Conservation (phyloP, 1,140 invertebrate genomes). For the Drosophila albomicans region DNA sequence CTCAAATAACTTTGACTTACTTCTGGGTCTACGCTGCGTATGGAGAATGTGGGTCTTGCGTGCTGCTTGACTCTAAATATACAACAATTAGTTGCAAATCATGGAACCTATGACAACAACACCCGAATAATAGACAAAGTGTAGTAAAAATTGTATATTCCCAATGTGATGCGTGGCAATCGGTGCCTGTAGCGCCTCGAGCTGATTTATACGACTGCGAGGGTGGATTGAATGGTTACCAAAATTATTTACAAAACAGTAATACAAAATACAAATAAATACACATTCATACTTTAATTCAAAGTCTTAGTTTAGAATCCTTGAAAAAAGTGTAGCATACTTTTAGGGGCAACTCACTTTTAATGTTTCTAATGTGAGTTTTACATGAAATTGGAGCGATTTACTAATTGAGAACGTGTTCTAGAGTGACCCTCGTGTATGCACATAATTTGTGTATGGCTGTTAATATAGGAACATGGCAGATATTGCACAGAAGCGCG, state of each 20-base stretch:
- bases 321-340: background rate
- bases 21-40: constrained; percentile 61
- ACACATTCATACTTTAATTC: no score
- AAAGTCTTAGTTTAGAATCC: background rate
- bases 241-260: background rate
- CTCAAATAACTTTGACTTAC: constrained; percentile 47
- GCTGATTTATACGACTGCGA: constrained; percentile 30
- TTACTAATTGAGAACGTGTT: background rate
- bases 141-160: constrained; percentile 49
- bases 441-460: constrained; percentile 32
- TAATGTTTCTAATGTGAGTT: no score
- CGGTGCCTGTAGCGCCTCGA: constrained; percentile 58
- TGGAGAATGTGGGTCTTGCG: constrained; percentile 46
- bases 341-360: background rate
- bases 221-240: background rate
- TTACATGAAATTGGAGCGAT: background rate
- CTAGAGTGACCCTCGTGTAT: constrained; percentile 23
- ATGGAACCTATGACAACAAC: constrained; percentile 79
- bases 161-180: constrained; percentile 63
- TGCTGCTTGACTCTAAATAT: constrained; percentile 71
- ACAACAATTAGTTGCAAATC: constrained; percentile 74
- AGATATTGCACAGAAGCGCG: constrained; percentile 66
- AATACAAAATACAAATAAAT: background rate
- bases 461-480: constrained; percentile 41
- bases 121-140: constrained; percentile 63